Base-by-base conservation (phyloP, 2,113 vertebrate species). In the Bubo scandiacus region DNA sequence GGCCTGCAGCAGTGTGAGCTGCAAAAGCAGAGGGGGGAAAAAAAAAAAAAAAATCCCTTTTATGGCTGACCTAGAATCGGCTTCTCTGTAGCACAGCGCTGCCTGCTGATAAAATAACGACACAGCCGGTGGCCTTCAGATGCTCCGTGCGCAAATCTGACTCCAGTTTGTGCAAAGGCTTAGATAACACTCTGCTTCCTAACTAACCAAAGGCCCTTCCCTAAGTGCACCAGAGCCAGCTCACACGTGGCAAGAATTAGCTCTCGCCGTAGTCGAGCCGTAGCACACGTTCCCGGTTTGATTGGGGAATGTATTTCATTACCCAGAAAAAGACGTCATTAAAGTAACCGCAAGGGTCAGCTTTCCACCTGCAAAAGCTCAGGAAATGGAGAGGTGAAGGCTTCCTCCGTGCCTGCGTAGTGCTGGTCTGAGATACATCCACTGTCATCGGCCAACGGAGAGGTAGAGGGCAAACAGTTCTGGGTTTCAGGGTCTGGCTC, bases 21-120 rank as follows among this genome's bases (percentile, higher is more conserved):
- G 73, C 7, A 47, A 57, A 23, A 43, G 18, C 1, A 5, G 26
- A 10, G 9, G 11, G 13, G 11, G 2, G 4, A 20, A 47, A 47
- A 47, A 47, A 47, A 23, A 29, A n/a, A 58, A 16, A 47, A 30
- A 12, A 58, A 70, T 93, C 66, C 91, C 87, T 97, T 97, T 97
- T 95, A 96, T 84, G 49, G 30, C 57, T 97, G 97, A 94, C 97
- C 95, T 92, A 97, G 96, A 97, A 98, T 97, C 59, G 4, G 95
- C 94, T 94, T 94, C 90, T 96, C 89, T 83, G 96, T 92, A 93
- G 96, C 93, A 95, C 95, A 97, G 97, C 97, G 96, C 96, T 96
- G 94, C 96, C 94, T 97, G 87, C 80, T 96, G 97, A 95, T 97
- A 97, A 96, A 95, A 94, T 21, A 75, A 90, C 29, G 81, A 79